Percentiles rank a stretch among this genome's conserved stretches.
These are phyloP conservation scores for Leptinotarsa lineolata DNA, from an alignment of 1,140 invertebrate species.

Conservation along the genomic window DNA sequence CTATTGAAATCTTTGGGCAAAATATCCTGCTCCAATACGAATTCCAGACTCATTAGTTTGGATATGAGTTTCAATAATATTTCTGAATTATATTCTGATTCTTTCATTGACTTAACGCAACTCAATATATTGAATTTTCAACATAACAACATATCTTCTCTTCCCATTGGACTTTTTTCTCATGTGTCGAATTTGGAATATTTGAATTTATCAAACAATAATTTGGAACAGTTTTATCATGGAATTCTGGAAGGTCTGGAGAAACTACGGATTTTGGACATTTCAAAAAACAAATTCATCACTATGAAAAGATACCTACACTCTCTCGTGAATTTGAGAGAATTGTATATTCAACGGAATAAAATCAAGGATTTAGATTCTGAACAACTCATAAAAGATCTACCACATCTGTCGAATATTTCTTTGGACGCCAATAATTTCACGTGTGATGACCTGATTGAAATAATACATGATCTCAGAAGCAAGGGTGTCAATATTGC, in stretches of 20 bases:
- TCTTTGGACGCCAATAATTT: background rate
- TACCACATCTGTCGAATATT: background rate
- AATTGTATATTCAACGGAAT: conserved; percentile 6
- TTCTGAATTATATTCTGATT: background rate
- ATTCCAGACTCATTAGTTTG: background rate
- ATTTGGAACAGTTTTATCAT: background rate
- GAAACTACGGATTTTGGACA: background rate
- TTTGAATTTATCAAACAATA: conserved; percentile 8
- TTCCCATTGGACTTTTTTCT: background rate
- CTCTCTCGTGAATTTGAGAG: background rate
- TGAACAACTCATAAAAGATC: background rate
- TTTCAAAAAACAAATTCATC: conserved; percentile 6
- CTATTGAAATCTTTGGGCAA: background rate
- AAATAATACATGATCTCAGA: conserved; percentile 12
- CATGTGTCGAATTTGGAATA: background rate
- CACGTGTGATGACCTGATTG: conserved; percentile 6
- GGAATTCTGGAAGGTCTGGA: background rate
- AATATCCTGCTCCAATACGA: background rate
- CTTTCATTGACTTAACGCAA: background rate
- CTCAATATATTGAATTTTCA: background rate
- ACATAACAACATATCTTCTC: conserved; percentile 11
- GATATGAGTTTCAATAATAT: background rate
- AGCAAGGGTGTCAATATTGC: background rate
- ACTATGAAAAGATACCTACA: background rate
- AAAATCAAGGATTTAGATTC: background rate